Conservation (phyloP, 1,140 invertebrate genomes). For the Linepithema humile region DNA sequence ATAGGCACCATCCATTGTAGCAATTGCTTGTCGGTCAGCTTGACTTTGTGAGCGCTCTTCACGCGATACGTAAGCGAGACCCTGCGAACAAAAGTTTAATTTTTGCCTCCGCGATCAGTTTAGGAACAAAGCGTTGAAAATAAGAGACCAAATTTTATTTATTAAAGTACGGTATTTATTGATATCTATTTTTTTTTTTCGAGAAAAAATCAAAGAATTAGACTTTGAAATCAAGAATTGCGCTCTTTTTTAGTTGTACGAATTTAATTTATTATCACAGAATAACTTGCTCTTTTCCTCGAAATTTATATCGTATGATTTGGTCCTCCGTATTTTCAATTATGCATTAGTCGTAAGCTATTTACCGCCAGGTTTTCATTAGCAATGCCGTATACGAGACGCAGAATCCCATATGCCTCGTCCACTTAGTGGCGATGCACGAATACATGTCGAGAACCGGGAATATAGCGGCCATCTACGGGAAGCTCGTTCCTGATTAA, state of each 20-base stretch:
- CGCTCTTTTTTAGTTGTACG: background rate
- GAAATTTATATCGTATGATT: background rate
- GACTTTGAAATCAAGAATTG: background rate
- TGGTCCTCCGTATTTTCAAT: background rate
- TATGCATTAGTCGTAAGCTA: background rate
- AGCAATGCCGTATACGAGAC: conserved; percentile 95
- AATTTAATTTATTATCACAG: background rate
- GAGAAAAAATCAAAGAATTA: background rate
- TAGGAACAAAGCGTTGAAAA: background rate
- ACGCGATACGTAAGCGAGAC: conserved; percentile 97
- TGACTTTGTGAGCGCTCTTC: conserved; percentile 96
- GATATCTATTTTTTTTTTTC: background rate
- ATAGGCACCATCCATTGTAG: conserved; percentile 96
- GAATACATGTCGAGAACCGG: conserved; percentile 91
- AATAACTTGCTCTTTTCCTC: background rate
- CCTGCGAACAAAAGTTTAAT: conserved; percentile 81
- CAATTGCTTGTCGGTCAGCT: conserved; percentile 95
- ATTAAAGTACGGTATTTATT: background rate
- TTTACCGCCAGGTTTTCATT: conserved; percentile 95
- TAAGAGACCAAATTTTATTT: background rate
- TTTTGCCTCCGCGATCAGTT: background rate
- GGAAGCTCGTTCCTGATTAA: background rate
- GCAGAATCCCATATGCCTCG: conserved; percentile 95
- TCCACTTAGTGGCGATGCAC: conserved; percentile 96
- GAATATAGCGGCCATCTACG: conserved; percentile 95